Evolutionary conservation across 2,113 vertebrate species (phyloP), one percentile per base, ranked within the genome.

Genomic region (Triplophysa siluroides): DNA sequence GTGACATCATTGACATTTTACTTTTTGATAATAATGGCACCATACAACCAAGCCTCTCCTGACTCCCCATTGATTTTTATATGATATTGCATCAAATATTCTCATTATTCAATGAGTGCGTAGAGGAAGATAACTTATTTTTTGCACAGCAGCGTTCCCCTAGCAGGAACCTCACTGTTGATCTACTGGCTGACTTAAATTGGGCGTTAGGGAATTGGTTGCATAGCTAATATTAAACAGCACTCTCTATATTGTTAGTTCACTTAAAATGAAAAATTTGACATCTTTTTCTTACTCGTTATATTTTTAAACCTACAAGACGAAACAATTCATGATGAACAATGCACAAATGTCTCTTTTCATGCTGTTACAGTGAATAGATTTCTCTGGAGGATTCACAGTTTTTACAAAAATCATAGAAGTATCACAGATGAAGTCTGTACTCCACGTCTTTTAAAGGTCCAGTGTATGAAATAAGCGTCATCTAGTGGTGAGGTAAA

Each of bases 171-270:
- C 76, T 64, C 38, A 63, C 76, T 79, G 64, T 77, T 71, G 74
- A 85, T 86, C 81, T 66, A 82, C 85, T 84, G 81, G 82, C 83
- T 82, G 73, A 72, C 80, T 89, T 87, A 86, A 89, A 89, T 89
- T 89, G 84, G 86, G 76, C 86, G 79, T 73, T 38, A 79, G 86
- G 85, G 86, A 85, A 87, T 87, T 83, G 84, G 81, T 80, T 81
- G 84, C 78, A 74, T 87, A 81, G 78, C 86, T 88, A 87, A 73
- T 77, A 79, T 72, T 19, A n/a, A 5, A 19, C 19, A 1, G 16
- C 7, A 56, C 7, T 52, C 47, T 52, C 14, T 52, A 52, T 4
- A 52, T 8, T 14, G 14, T 52, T 18, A 16, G 47, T 52, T 52
- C 4, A 16, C 47, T 13, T 13, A 56, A 56, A 19, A 9, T 56